These are phyloP conservation scores for Phycodurus eques DNA, from an alignment of 2,113 vertebrate species.

Conservation along the genomic window DNA sequence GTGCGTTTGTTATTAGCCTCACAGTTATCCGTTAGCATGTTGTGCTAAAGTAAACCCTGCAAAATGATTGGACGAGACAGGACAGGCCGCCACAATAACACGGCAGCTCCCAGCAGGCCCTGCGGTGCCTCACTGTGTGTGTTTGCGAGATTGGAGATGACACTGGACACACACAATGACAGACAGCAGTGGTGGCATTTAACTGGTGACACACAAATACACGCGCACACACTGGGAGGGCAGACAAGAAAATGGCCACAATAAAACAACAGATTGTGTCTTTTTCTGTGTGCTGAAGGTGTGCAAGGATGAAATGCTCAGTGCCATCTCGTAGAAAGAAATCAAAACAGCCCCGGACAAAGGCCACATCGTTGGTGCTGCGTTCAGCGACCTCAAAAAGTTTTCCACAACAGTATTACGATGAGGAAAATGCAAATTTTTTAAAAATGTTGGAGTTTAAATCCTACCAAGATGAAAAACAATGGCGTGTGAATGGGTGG, in stretches of 20 bases:
- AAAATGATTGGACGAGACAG: conserved; percentile 35
- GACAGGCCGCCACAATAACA: conserved; percentile 29
- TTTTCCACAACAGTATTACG: too few relatives aligned
- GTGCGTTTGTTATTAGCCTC: conserved; percentile 24
- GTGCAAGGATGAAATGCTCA: neutral
- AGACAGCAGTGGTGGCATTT: conserved; percentile 74
- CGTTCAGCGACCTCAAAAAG: too few relatives aligned
- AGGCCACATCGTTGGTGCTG: too few relatives aligned
- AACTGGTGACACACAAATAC: conserved; percentile 66
- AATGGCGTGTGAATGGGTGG: too few relatives aligned
- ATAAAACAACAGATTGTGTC: conserved; percentile 20
- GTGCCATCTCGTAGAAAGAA: too few relatives aligned
- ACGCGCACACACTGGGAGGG: conserved; percentile 23
- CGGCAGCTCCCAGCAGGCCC: conserved; percentile 50
- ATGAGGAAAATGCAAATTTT: too few relatives aligned
- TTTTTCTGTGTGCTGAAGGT: neutral
- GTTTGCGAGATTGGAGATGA: conserved; percentile 58
- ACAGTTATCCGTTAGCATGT: conserved; percentile 36
- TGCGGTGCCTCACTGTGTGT: conserved; percentile 22
- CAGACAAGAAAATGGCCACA: conserved; percentile 21
- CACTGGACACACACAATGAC: conserved; percentile 70
- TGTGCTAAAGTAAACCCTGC: conserved; percentile 27
- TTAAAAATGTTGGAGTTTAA: too few relatives aligned
- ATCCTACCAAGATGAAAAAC: too few relatives aligned
- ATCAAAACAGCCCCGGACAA: neutral